Percentiles rank a stretch among this genome's conserved stretches.
These are phyloP conservation scores for Platygyra sinensis DNA, from an alignment of 64 coral and sea anemone genomes.

Conservation along the genomic window DNA sequence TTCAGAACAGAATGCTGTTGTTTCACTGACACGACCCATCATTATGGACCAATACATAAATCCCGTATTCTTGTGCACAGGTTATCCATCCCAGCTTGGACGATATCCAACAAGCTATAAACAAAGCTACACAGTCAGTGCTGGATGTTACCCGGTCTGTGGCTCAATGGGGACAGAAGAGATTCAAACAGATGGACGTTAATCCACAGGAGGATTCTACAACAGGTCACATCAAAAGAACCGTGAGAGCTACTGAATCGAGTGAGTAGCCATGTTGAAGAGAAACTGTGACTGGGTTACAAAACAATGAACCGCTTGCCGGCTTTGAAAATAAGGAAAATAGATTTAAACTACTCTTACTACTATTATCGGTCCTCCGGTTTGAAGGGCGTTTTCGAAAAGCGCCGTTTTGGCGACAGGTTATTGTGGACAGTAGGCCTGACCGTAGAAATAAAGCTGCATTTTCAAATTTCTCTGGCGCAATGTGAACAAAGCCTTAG, in stretches of 20 bases:
- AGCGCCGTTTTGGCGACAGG: no score
- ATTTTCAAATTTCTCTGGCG: no score
- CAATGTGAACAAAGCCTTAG: no score
- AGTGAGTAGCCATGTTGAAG: conserved; percentile 36
- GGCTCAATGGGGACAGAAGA: conserved; percentile 92
- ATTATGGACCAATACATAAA: background rate
- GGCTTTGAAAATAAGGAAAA: no score
- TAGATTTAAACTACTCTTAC: no score
- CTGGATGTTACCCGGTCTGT: conserved; percentile 88
- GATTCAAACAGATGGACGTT: conserved; percentile 64
- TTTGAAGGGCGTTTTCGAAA: no score
- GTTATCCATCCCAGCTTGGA: conserved; percentile 78
- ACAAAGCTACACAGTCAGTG: conserved; percentile 81
- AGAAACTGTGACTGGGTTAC: no score
- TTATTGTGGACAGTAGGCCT: no score
- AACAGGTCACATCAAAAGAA: conserved; percentile 66
- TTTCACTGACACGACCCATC: background rate
- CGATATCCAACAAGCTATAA: conserved; percentile 86
- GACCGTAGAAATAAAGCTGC: no score
- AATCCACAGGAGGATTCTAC: conserved; percentile 24
- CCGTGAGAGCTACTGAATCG: conserved; percentile 72
- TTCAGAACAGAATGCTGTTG: no score
- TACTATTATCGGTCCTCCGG: no score
- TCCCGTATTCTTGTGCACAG: background rate
- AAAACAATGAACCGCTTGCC: no score